Base-by-base conservation (phyloP, 2,113 vertebrate species). In the Ptilorrhoa leucosticta region DNA sequence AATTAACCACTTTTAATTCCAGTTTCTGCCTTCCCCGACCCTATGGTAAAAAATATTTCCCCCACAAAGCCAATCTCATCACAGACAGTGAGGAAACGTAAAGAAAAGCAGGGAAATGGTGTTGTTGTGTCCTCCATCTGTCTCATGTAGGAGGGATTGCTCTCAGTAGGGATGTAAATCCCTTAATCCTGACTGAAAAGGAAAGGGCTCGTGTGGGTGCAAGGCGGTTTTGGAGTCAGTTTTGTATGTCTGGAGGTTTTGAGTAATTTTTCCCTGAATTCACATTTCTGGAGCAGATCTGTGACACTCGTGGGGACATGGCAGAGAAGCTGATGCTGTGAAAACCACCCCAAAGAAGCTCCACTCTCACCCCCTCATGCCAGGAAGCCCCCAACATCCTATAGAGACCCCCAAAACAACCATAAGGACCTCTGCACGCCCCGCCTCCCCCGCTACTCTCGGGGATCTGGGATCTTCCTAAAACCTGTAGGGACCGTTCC, bases 231-330 rank as follows among this genome's bases (percentile, higher is more conserved):
- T 24, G 30, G 42, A 19, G 15, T 48, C 1, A 2, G 7, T 75
- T 56, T 50, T 40, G 8, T 35, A n/a, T 4, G 5, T 64, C 23
- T 75, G 20, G 70, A 48, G 28, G 47, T 23, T 71, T 44, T 27
- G 37, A 57, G 13, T 73, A 1, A 5, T 45, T 61, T 28, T 19
- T 1, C 28, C 9, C 51, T 12, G 3, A 44, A 50, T 40, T 54
- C 15, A 13, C 13, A 58, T 44, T 24, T 7, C 7, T 31, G 3
- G 2, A 35, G 15, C 0, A 0, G 7, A 24, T 42, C 33, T 6
- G 3, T 33, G 39, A 42, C 13, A 18, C 3, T 13, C 1, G 1
- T 14, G 20, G 20, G 20, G 15, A 40, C 30, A 13, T 0, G 13
- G 21, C 17, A 11, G 33, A 78, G 27, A 30, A 10, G 53, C 31